These are phyloP conservation scores for Euschistus heros DNA, from an alignment of 1,140 invertebrate species.

Conservation along the genomic window DNA sequence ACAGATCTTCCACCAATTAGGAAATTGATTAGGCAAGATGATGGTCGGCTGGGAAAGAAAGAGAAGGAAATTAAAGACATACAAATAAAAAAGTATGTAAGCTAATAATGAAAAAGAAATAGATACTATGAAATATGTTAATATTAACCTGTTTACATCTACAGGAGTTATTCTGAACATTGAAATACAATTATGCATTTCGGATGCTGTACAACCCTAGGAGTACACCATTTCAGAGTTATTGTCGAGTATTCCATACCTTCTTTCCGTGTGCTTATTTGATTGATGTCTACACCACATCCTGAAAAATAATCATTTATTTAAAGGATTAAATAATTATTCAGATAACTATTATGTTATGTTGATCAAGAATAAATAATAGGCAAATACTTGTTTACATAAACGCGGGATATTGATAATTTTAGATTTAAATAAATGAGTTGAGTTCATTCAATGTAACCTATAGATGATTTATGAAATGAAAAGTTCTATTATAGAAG, in stretches of 20 bases:
- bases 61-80: neutral
- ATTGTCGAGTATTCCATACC: conserved; percentile 61
- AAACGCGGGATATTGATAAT: no score
- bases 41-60: conserved; percentile 54
- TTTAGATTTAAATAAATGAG: no score
- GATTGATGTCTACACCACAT: conserved; percentile 32
- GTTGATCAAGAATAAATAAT: no score
- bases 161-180: conserved; percentile 88
- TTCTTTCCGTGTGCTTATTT: conserved; percentile 42
- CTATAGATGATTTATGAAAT: no score
- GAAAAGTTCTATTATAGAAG: no score
- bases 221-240: conserved; percentile 92
- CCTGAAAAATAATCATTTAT: conserved; percentile 23
- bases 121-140: no score
- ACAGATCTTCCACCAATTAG: conserved; percentile 85
- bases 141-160: conserved; percentile 68
- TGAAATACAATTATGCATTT: conserved; percentile 66
- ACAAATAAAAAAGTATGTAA: conserved; percentile 12
- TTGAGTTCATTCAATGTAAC: no score
- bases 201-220: conserved; percentile 68
- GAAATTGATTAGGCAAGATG: conserved; percentile 93
- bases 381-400: no score
- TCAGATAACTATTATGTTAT: no score
- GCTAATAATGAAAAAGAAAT: no score
- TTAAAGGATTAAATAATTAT: no score